A percentile compares a stretch with the other conserved stretches of the same genome.
These are phyloP conservation scores for Linyphia triangularis DNA, from an alignment of 2,888 invertebrate genomes.

Conservation along the genomic window DNA sequence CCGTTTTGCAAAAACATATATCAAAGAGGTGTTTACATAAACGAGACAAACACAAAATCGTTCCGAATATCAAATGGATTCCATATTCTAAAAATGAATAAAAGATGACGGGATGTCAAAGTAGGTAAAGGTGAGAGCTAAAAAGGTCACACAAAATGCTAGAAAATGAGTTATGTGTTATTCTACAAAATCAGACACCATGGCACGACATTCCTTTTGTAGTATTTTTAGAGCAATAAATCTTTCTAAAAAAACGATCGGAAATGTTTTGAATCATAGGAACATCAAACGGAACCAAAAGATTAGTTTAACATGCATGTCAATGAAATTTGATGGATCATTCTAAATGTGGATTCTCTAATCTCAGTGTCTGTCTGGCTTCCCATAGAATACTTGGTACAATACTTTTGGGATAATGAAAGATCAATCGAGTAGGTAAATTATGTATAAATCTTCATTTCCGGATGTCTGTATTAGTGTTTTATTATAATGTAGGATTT, in stretches of 20 bases:
- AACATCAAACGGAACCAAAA: neutral
- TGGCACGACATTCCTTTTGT: constrained; percentile 16
- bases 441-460: too few species aligned
- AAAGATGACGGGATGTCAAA: constrained; percentile 11
- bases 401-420: too few species aligned
- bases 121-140: constrained; percentile 28
- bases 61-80: neutral
- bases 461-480: too few species aligned
- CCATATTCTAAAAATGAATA: neutral
- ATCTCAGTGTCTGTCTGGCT: too few species aligned
- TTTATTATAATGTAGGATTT: too few species aligned
- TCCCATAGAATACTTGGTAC: too few species aligned
- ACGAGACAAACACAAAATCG: neutral
- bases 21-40: neutral
- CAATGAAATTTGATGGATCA: neutral
- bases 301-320: neutral
- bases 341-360: too few species aligned
- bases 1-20: neutral
- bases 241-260: neutral
- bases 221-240: constrained; percentile 21
- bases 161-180: constrained; percentile 46
- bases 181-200: constrained; percentile 28
- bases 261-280: neutral
- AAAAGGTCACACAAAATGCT: constrained; percentile 34
- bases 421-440: too few species aligned